Conservation (phyloP, 1,140 invertebrate genomes). For the Drosophila lini region DNA sequence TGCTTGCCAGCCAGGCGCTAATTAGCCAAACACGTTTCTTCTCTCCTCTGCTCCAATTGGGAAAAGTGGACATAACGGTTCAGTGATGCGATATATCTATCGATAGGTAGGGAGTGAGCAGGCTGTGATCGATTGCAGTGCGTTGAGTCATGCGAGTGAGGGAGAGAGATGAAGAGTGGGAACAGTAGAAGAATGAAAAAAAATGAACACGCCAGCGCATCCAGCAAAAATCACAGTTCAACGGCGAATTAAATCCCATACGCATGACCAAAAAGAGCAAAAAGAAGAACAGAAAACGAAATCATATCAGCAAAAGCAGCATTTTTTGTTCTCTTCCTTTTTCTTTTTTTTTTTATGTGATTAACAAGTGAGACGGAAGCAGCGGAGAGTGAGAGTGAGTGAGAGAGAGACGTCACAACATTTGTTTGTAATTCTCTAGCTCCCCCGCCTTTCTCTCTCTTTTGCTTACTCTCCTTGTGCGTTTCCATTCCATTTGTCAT, state of each 20-base stretch:
- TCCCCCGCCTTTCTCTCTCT: not conserved
- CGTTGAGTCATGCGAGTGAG: conserved; percentile 19
- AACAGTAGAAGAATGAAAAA: not conserved
- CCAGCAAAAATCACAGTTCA: conserved; percentile 32
- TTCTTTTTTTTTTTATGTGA: conserved; percentile 48
- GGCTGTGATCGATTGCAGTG: conserved; percentile 37
- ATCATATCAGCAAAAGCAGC: conserved; percentile 65
- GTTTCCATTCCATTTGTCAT: conserved; percentile 31
- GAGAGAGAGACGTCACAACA: conserved; percentile 25
- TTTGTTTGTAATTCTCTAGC: conserved; percentile 22
- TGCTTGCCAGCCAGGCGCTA: conserved; percentile 43
- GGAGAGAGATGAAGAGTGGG: conserved; percentile 20
- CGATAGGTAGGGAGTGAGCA: conserved; percentile 31
- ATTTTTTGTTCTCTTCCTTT: conserved; percentile 20
- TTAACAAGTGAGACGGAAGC: conserved; percentile 57
- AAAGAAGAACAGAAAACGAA: conserved; percentile 42
- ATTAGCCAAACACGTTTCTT: conserved; percentile 64
- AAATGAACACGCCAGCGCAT: conserved; percentile 38
- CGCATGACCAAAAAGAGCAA: conserved; percentile 66
- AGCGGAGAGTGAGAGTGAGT: conserved; percentile 32
- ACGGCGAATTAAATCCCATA: conserved; percentile 66
- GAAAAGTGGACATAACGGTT: conserved; percentile 29
- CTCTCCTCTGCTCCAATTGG: conserved; percentile 14
- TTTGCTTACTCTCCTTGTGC: not conserved
- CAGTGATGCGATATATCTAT: conserved; percentile 35